Evolutionary conservation across 2,113 vertebrate species (phyloP).

Genomic region (Apteryx owenii): DNA sequence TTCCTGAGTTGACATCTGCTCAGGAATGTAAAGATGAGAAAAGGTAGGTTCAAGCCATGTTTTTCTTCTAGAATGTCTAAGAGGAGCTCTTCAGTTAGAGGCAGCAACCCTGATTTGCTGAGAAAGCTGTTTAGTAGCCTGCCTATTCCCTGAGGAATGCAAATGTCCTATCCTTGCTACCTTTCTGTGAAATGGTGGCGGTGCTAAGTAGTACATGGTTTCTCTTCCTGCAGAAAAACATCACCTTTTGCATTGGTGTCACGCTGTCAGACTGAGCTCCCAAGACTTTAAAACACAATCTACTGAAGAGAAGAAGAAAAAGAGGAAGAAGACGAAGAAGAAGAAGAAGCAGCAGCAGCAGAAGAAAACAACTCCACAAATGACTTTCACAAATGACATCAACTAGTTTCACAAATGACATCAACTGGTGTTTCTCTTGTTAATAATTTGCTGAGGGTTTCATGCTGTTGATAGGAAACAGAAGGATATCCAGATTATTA

Average conservation of each 20-base stretch:
- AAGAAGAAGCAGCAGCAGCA: no score
- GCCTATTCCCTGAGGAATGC: not conserved
- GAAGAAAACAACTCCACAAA: not conserved
- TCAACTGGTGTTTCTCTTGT: not conserved
- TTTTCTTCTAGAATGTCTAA: not conserved
- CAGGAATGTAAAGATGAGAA: not conserved
- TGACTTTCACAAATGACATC: not conserved
- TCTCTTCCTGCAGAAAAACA: not conserved
- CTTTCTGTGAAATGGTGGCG: not conserved
- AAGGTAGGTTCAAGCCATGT: not conserved
- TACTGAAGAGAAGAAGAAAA: rapidly evolving
- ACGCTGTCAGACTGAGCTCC: not conserved
- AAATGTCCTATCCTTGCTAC: not conserved
- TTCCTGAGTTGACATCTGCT: not conserved
- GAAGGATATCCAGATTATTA: not conserved
- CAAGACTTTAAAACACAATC: not conserved
- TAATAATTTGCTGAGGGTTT: not conserved
- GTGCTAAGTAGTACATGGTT: not conserved
- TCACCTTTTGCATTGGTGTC: rapidly evolving
- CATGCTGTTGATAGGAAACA: not conserved
- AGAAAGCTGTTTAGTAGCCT: not conserved
- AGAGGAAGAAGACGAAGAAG: not conserved
- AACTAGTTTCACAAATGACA: not conserved
- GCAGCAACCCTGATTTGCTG: not conserved
- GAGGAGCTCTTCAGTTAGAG: not conserved